Conservation (phyloP, 2,888 invertebrate genomes). For the Trissoscelio sp. region DNA sequence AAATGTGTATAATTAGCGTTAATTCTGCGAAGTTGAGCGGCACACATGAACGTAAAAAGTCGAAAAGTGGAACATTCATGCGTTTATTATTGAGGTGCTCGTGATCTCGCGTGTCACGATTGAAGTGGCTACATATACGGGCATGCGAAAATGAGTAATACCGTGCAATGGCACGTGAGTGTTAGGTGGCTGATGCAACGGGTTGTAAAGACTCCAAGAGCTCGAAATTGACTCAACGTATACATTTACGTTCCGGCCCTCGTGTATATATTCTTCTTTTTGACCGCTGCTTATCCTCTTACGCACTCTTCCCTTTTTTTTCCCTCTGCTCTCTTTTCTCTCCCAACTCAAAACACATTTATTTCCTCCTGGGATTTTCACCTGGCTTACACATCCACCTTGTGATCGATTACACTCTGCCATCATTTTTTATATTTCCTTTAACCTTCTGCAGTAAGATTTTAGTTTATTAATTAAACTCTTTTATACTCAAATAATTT, state of each 20-base stretch:
- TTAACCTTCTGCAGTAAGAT: not conserved
- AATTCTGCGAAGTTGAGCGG: slow-evolving; percentile 9
- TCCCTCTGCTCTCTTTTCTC: slow-evolving; percentile 12
- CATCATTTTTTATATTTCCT: slow-evolving; percentile 1
- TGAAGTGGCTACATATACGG: slow-evolving; percentile 31
- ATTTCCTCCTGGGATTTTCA: slow-evolving; percentile 51
- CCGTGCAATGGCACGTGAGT: slow-evolving; percentile 46
- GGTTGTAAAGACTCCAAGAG: slow-evolving; percentile 43
- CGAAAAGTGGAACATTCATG: slow-evolving; percentile 32
- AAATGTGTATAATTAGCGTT: slow-evolving; percentile 26
- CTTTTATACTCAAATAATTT: slow-evolving; percentile 5
- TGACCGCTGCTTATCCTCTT: slow-evolving; percentile 38
- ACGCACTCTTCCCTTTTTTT: slow-evolving; percentile 8
- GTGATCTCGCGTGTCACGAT: slow-evolving; percentile 45
- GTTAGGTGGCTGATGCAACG: slow-evolving; percentile 52
- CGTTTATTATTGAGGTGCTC: slow-evolving; percentile 42
- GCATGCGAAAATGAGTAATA: slow-evolving; percentile 51
- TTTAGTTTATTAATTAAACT: slow-evolving; percentile 14
- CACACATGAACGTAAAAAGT: slow-evolving; percentile 13
- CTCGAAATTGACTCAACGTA: slow-evolving; percentile 47
- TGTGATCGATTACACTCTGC: slow-evolving; percentile 34
- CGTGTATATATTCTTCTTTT: slow-evolving; percentile 34
- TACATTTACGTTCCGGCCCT: slow-evolving; percentile 37
- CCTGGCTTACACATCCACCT: slow-evolving; percentile 29
- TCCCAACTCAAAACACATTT: slow-evolving; percentile 44